Conservation (phyloP, 2,888 invertebrate species). For the Linnaemya tessellans region DNA sequence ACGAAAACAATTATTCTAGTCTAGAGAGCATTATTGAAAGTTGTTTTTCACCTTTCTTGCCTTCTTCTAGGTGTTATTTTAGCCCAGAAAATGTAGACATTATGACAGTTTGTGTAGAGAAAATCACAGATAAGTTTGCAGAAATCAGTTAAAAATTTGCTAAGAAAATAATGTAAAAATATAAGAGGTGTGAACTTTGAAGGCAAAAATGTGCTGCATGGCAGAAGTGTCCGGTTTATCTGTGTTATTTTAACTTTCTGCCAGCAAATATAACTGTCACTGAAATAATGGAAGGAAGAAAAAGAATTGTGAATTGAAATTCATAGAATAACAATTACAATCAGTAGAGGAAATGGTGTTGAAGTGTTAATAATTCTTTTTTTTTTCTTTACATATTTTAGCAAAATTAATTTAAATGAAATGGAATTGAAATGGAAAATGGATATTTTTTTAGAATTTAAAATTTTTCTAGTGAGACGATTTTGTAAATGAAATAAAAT, state of each 20-base stretch:
- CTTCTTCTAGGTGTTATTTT: slow-evolving; percentile 12
- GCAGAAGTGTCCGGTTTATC: slow-evolving; percentile 64
- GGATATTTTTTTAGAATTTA: background rate
- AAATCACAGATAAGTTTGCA: slow-evolving; percentile 62
- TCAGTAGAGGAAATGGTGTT: slow-evolving; percentile 62
- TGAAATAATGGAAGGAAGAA: slow-evolving; percentile 12
- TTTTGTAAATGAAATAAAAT: too few species aligned
- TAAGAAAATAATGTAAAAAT: background rate
- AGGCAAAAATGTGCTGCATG: slow-evolving; percentile 45
- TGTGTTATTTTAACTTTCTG: slow-evolving; percentile 58
- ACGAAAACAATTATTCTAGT: slow-evolving; percentile 79
- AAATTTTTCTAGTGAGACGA: background rate
- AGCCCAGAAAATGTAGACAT: slow-evolving; percentile 56
- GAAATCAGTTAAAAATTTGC: slow-evolving; percentile 57
- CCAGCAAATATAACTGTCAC: slow-evolving; percentile 51
- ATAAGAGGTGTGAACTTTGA: slow-evolving; percentile 48
- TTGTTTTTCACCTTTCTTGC: slow-evolving; percentile 65
- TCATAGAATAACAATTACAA: slow-evolving; percentile 64
- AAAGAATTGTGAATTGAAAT: slow-evolving; percentile 43
- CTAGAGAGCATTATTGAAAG: slow-evolving; percentile 78
- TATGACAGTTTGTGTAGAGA: slow-evolving; percentile 67
- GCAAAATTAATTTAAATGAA: slow-evolving; percentile 22
- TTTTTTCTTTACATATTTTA: background rate
- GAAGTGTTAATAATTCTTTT: slow-evolving; percentile 58
- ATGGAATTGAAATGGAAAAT: slow-evolving; percentile 12